A percentile compares a stretch with the other conserved stretches of the same genome.
Evolutionary conservation across 2,888 invertebrate species (phyloP).

Genomic region (Dusona sp.): DNA sequence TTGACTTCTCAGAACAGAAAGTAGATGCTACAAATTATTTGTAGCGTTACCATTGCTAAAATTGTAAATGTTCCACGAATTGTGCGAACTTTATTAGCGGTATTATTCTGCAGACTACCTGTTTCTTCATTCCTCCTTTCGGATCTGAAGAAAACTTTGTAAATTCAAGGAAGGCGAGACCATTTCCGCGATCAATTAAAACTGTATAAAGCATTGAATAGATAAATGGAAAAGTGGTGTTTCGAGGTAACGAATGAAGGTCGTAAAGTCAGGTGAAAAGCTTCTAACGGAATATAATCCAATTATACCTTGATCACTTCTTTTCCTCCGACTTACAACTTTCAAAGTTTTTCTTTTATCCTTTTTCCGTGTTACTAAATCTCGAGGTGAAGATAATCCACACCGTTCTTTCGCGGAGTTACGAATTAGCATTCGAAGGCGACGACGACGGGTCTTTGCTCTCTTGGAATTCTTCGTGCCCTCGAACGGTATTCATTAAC

Average conservation of each 20-base stretch:
- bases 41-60: background rate
- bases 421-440: conserved; percentile 63
- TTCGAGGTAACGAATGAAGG: conserved; percentile 17
- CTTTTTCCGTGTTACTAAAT: conserved; percentile 37
- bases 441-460: conserved; percentile 20
- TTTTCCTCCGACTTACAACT: conserved; percentile 30
- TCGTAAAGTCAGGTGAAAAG: conserved; percentile 38
- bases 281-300: conserved; percentile 38
- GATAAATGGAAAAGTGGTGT: conserved; percentile 15
- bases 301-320: conserved; percentile 44
- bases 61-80: background rate
- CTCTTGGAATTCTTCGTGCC: conserved; percentile 25
- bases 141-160: background rate
- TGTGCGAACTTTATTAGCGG: background rate
- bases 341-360: conserved; percentile 34
- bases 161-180: background rate
- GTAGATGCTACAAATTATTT: background rate
- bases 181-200: conserved; percentile 20
- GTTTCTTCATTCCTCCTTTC: background rate
- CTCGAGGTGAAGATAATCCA: conserved; percentile 45
- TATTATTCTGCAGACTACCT: background rate
- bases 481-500: conserved; percentile 74
- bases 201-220: conserved; percentile 13
- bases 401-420: conserved; percentile 26
- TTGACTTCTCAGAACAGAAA: background rate